Base-by-base conservation (phyloP, 2,888 invertebrate species). In the Rutpela maculata region DNA sequence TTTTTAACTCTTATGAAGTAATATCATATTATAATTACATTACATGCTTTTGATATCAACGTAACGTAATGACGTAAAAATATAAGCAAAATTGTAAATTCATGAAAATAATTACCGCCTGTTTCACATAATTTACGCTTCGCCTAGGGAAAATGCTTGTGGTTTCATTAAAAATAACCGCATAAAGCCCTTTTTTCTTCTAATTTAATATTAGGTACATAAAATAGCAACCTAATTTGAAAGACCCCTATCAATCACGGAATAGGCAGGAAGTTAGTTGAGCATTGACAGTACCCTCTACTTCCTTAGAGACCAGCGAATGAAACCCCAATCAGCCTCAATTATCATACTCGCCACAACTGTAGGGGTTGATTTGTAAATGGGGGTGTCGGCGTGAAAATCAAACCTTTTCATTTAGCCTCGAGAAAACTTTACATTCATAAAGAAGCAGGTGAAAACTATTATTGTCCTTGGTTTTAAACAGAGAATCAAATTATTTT, bases 271-370 rank as follows among this genome's bases (percentile, higher is more conserved):
- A 86, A 86, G 83, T 85, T 80, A 80, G 83, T 75, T 83, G 80
- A 77, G 84, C 85, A 85, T 85, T 82, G 82, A 82, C 81, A 81
- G 77, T 73, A 72, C 78, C 78, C 67, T 75, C 84, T 80, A 84
- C 85, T 85, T 84, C 82, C 82, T 83, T 73, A 78, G 85, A 78
- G 77, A 80, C 75, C 82, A 84, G 83, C 85, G 85, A 87, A 86
- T 87, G 87, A 87, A 88, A 88, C 88, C 87, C 87, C 88, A 89
- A 89, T 89, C 89, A 89, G 86, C 83, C 84, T 83, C 88, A 89
- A 89, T 89, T 89, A 89, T 88, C 87, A 88, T 88, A 88, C 86
- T 84, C 83, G 85, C 87, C 86, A 80, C 85, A 86, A 85, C 84
- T 74, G 78, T 80, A 78, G 80, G 82, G 80, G 80, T 73, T 72